Percentiles rank a stretch among this genome's conserved stretches.
phyloP scores from a whole-genome alignment of 1,140 invertebrate species.

The Drosophila tristis region DNA sequence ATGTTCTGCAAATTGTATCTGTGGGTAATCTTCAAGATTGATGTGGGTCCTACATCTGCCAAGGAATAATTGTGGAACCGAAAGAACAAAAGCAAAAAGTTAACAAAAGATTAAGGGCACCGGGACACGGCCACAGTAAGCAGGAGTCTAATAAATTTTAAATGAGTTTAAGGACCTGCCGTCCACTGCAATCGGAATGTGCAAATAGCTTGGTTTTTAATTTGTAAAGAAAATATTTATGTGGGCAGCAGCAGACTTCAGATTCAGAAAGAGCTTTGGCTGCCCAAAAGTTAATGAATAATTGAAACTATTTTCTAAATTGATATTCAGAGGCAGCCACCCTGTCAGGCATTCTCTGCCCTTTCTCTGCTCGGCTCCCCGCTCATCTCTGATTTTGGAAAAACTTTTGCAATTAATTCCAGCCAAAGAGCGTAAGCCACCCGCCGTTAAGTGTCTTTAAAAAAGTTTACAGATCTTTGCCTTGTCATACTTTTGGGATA shows the following conservation, averaged over 20 bases:
- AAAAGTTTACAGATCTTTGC: conserved; percentile 26
- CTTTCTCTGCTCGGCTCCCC: not conserved
- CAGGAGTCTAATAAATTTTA: conserved; percentile 38
- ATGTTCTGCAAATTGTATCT: conserved; percentile 53
- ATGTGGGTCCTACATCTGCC: conserved; percentile 29
- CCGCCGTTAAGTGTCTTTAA: conserved; percentile 9
- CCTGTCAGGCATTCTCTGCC: too few species aligned
- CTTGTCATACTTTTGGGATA: conserved; percentile 13
- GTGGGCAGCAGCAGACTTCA: too few species aligned
- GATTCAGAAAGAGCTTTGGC: too few species aligned
- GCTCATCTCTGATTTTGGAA: not conserved
- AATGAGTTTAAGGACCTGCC: conserved; percentile 10
- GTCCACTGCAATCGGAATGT: too few species aligned
- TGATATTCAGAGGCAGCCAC: too few species aligned
- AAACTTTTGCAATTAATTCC: conserved; percentile 39
- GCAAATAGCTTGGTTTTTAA: too few species aligned
- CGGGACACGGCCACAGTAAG: not conserved
- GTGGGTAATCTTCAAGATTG: conserved; percentile 44
- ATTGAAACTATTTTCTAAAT: too few species aligned
- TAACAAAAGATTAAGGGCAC: conserved; percentile 13
- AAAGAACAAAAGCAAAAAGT: conserved; percentile 16
- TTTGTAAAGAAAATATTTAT: too few species aligned
- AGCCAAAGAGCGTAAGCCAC: conserved; percentile 5
- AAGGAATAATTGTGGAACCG: conserved; percentile 16
- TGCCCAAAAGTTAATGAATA: too few species aligned